Evolutionary conservation across 2,113 vertebrate species (phyloP).

Genomic region (Oceanodroma tethys): DNA sequence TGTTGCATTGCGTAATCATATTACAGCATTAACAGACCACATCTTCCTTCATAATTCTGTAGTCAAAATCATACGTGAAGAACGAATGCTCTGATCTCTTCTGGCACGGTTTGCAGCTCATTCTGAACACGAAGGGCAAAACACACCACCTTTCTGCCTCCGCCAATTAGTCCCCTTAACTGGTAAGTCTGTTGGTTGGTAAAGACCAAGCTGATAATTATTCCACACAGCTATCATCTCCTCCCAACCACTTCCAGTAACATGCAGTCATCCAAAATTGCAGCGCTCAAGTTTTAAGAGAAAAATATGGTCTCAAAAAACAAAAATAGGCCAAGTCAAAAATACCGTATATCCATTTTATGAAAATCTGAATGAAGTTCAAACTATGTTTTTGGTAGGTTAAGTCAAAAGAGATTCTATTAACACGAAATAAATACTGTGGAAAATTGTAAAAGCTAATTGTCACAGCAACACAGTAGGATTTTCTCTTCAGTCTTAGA

Average conservation of each 20-base stretch:
- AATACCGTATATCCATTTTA: not conserved
- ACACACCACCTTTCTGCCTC: not conserved
- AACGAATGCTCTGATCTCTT: not conserved
- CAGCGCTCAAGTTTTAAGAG: not conserved
- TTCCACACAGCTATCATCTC: not conserved
- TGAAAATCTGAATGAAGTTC: not conserved
- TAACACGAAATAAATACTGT: not conserved
- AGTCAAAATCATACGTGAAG: not conserved
- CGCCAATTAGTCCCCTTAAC: not conserved
- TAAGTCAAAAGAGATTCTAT: not conserved
- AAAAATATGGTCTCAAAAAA: not conserved
- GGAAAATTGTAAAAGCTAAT: constrained; percentile 16
- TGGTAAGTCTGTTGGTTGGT: not conserved
- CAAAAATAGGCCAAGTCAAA: not conserved
- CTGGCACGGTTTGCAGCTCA: fast-evolving
- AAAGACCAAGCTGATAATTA: not conserved
- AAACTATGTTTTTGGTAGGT: not conserved
- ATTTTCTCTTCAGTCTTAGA: not conserved
- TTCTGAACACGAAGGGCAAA: not conserved
- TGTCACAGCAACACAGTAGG: not conserved
- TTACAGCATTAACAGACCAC: not conserved
- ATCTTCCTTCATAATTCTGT: not conserved
- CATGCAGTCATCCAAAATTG: not conserved
- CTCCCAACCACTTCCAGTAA: not conserved
- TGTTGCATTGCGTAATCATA: constrained; percentile 16